phyloP scores from a whole-genome alignment of 2,888 invertebrate genomes.

The Epicampocera succincta region DNA sequence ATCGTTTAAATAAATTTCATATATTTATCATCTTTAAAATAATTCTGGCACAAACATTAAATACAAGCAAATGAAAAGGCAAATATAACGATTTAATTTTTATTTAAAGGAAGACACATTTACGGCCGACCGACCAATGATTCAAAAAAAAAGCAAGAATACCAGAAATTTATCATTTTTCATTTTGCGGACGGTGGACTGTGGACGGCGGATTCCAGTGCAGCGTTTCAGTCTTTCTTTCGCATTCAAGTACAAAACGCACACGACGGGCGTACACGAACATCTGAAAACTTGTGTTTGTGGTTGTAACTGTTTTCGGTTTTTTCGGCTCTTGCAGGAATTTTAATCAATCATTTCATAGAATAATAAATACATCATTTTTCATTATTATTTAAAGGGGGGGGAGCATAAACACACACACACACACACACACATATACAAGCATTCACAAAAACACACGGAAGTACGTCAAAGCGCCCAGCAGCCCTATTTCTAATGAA shows the following conservation, averaged over 20 bases:
- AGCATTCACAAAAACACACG: neutral
- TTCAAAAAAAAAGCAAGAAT: slow-evolving; percentile 1
- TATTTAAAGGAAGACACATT: neutral
- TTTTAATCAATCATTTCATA: slow-evolving; percentile 41
- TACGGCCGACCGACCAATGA: neutral
- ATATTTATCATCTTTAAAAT: slow-evolving; percentile 60
- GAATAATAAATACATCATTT: slow-evolving; percentile 50
- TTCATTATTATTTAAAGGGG: slow-evolving; percentile 47
- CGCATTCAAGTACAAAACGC: too few relatives aligned
- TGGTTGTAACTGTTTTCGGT: too few relatives aligned
- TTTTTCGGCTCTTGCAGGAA: neutral
- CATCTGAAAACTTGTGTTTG: too few relatives aligned
- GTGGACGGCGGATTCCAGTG: neutral
- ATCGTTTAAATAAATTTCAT: slow-evolving; percentile 58
- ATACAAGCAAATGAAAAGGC: neutral
- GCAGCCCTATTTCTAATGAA: too few relatives aligned
- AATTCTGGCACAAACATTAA: slow-evolving; percentile 27
- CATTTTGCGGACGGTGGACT: too few relatives aligned
- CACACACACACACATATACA: neutral
- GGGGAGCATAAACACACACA: neutral
- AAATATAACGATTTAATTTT: slow-evolving; percentile 27
- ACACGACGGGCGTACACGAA: too few relatives aligned
- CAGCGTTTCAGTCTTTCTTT: too few relatives aligned
- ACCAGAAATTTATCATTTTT: slow-evolving; percentile 48
- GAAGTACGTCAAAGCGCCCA: too few relatives aligned